These are phyloP conservation scores for Garra rufa DNA, from an alignment of 2,113 vertebrate species.

Conservation along the genomic window DNA sequence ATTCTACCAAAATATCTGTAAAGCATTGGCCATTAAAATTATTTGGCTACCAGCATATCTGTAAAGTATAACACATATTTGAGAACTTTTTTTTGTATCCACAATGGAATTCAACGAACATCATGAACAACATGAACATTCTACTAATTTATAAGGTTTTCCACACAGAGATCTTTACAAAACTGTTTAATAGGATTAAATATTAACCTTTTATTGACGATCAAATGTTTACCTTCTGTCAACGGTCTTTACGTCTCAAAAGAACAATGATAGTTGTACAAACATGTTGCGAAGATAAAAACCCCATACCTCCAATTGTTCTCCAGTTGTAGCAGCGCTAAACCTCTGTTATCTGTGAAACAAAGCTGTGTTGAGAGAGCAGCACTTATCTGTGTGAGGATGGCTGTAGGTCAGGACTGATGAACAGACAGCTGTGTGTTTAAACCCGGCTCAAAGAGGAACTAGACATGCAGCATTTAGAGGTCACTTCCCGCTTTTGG, in stretches of 20 bases:
- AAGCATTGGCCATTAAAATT: neutral
- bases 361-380: neutral
- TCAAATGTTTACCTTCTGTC: neutral
- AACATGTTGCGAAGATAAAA: neutral
- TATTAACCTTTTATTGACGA: neutral
- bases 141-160: no score
- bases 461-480: conserved; percentile 55
- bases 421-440: conserved; percentile 55
- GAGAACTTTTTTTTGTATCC: no score
- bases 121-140: no score
- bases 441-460: conserved; percentile 68
- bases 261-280: neutral
- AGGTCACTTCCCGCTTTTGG: conserved; percentile 73
- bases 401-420: neutral
- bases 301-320: conserved; percentile 10
- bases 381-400: neutral
- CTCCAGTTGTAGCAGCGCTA: neutral
- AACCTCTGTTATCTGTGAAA: neutral
- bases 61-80: no score
- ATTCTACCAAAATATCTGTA: no score
- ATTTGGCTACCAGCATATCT: neutral
- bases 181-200: neutral
- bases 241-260: neutral
- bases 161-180: neutral
- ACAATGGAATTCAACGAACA: no score